These are phyloP conservation scores for Phasia obesa DNA, from an alignment of 2,888 invertebrate genomes.

Conservation along the genomic window DNA sequence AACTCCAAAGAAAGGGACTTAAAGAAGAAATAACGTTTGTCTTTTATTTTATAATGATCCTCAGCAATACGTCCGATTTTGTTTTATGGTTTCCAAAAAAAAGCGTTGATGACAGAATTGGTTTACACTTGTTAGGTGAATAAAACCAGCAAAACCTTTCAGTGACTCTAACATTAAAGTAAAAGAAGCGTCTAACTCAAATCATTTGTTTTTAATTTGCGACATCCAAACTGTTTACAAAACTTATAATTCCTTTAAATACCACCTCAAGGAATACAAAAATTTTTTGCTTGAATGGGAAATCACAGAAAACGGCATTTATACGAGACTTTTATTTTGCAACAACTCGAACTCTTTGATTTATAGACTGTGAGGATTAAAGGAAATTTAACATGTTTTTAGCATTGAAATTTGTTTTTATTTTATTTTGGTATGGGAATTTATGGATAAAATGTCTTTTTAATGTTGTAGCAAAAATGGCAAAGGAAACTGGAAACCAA, in stretches of 20 bases:
- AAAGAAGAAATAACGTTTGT: too few relatives aligned
- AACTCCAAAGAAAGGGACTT: too few relatives aligned
- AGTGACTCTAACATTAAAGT: too few relatives aligned
- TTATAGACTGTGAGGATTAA: conserved; percentile 66
- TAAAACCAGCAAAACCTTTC: too few relatives aligned
- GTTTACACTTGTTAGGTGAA: too few relatives aligned
- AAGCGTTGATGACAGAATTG: too few relatives aligned
- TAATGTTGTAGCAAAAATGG: conserved; percentile 29
- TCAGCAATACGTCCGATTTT: too few relatives aligned
- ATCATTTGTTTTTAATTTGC: not conserved
- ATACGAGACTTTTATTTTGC: conserved; percentile 43
- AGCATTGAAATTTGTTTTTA: conserved; percentile 57
- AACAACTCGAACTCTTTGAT: conserved; percentile 48
- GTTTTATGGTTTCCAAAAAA: too few relatives aligned
- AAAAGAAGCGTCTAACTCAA: too few relatives aligned
- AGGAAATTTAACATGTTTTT: conserved; percentile 66
- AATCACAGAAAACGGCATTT: conserved; percentile 17
- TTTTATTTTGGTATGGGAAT: conserved; percentile 51
- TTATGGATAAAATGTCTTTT: conserved; percentile 42
- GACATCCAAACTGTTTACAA: too few relatives aligned
- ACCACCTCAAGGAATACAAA: not conserved
- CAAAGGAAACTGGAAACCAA: conserved; percentile 5
- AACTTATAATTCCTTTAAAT: conserved; percentile 18
- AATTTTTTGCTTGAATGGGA: conserved; percentile 1
- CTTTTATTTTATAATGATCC: too few relatives aligned